Conservation (phyloP, 2,113 vertebrate genomes). For the Laticauda colubrina region DNA sequence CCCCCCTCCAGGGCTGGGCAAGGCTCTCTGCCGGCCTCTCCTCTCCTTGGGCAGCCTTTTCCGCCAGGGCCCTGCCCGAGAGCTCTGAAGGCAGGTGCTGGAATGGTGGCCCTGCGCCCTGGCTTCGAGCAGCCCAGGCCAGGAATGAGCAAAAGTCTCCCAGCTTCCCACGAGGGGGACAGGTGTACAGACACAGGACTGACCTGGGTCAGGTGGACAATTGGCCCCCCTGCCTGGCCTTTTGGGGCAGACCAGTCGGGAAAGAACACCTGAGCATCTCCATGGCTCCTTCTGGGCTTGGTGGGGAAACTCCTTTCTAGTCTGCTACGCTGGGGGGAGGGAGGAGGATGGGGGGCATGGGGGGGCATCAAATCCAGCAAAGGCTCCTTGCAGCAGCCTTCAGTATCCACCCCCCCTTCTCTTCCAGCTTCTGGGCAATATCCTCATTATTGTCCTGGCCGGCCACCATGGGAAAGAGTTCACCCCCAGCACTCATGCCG, state of each 20-base stretch:
- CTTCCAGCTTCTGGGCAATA: slow-evolving; percentile 78
- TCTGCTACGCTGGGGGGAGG: neutral
- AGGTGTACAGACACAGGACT: neutral
- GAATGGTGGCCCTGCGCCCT: neutral
- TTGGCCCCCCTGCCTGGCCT: neutral
- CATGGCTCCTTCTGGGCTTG: too few species aligned
- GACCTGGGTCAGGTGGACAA: neutral
- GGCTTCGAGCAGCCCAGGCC: neutral
- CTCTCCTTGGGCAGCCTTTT: neutral
- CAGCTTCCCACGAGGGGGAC: neutral
- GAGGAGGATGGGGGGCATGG: neutral
- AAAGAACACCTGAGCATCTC: rapidly evolving
- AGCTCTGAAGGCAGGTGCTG: neutral
- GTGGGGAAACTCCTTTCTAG: neutral
- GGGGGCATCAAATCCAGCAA: neutral
- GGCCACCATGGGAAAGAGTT: slow-evolving; percentile 65
- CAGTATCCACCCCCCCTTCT: neutral
- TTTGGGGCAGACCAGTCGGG: neutral
- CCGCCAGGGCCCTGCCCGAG: rapidly evolving
- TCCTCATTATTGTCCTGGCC: slow-evolving; percentile 73
- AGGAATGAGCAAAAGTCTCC: neutral
- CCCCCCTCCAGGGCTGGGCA: neutral
- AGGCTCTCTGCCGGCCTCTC: neutral
- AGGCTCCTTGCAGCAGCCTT: neutral
- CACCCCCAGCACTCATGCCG: slow-evolving; percentile 60